Conservation (phyloP, 2,888 invertebrate genomes). For the Cantharis flavilabris region DNA sequence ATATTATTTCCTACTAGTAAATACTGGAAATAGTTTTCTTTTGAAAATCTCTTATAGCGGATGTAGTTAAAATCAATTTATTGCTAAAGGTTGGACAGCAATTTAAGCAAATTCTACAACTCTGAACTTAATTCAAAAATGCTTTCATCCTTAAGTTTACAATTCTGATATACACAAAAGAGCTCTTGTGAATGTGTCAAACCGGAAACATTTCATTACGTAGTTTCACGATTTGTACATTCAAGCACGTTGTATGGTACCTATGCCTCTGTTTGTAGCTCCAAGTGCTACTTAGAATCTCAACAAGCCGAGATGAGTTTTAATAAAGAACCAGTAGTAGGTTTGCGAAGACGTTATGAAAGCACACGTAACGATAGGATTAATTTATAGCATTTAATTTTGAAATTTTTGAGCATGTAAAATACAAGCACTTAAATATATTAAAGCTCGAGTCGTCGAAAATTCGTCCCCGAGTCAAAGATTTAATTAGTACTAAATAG, state of each 20-base stretch:
- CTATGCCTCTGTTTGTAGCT: constrained; percentile 7
- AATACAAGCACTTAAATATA: background rate
- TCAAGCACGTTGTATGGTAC: constrained; percentile 6
- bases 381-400: constrained; percentile 21
- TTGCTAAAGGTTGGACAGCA: background rate
- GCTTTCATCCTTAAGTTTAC: background rate
- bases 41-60: background rate
- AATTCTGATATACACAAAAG: constrained; percentile 11
- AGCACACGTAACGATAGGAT: constrained; percentile 9
- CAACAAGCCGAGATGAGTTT: constrained; percentile 14
- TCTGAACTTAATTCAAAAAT: background rate
- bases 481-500: background rate
- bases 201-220: background rate
- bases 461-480: background rate
- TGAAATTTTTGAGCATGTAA: constrained; percentile 9
- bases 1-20: background rate
- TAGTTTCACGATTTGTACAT: constrained; percentile 16
- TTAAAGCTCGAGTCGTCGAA: background rate
- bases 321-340: constrained; percentile 13
- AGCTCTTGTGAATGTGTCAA: constrained; percentile 11
- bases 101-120: background rate
- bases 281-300: constrained; percentile 12
- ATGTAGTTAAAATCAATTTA: background rate
- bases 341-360: constrained; percentile 5
- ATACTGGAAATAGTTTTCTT: background rate